Evolutionary conservation across 2,113 vertebrate genomes (phyloP).

Genomic region (Oncorhynchus tshawytscha): DNA sequence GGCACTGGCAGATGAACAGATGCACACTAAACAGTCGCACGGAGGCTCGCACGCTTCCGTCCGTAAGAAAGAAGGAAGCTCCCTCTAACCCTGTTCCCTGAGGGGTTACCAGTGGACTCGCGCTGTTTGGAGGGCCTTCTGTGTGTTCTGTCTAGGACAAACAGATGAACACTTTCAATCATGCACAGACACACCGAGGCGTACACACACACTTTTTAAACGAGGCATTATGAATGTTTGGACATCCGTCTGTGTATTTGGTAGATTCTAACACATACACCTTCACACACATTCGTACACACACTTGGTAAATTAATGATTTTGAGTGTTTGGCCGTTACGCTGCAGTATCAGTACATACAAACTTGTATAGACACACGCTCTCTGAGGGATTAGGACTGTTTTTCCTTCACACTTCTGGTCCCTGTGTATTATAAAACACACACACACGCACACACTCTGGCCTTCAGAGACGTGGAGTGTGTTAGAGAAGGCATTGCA

Average conservation of each 20-base stretch:
- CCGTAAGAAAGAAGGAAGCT: no score
- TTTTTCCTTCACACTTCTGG: no score
- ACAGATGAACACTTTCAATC: neutral
- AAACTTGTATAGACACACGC: neutral
- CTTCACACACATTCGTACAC: neutral
- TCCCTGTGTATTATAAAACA: conserved; percentile 1
- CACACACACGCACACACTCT: conserved; percentile 14
- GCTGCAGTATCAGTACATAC: neutral
- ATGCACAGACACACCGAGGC: conserved; percentile 5
- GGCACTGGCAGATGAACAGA: no score
- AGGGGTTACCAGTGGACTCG: no score
- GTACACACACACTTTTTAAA: conserved; percentile 2
- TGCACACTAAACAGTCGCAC: conserved; percentile 6
- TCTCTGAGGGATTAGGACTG: neutral
- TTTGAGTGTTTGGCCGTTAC: neutral
- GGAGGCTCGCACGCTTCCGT: neutral
- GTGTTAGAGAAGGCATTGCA: conserved; percentile 63
- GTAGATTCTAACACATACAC: neutral
- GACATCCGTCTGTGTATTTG: neutral
- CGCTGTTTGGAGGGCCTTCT: no score
- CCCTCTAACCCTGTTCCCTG: neutral
- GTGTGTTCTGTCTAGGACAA: neutral
- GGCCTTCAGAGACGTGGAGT: conserved; percentile 42
- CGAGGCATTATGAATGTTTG: conserved; percentile 17
- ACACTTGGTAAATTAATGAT: neutral